Percentiles rank a stretch among this genome's conserved stretches.
These are phyloP conservation scores for Catharus ustulatus DNA, from an alignment of 2,797 vertebrate species.

Conservation along the genomic window DNA sequence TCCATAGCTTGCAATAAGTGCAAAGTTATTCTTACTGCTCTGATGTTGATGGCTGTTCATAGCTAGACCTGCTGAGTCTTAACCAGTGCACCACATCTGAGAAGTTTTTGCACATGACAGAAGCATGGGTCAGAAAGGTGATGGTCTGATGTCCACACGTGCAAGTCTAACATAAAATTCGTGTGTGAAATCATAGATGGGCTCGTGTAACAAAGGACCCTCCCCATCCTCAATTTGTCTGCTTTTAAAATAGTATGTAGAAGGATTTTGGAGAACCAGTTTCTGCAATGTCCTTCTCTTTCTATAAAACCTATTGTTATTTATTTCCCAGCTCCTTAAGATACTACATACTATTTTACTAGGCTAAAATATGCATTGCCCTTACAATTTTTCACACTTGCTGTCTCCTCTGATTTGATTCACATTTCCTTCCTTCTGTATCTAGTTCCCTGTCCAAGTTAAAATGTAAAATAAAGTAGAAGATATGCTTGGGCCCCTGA, in stretches of 20 bases:
- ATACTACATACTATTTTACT: neutral
- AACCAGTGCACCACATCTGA: neutral
- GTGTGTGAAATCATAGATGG: neutral
- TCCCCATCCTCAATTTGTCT: neutral
- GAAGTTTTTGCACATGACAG: neutral
- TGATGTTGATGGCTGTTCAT: neutral
- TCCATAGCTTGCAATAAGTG: neutral
- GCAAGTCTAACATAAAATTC: neutral
- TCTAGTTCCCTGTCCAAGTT: neutral
- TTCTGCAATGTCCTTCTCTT: neutral
- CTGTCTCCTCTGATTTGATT: conserved; percentile 11
- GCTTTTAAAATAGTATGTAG: neutral
- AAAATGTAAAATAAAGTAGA: conserved; percentile 31
- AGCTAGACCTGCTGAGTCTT: neutral
- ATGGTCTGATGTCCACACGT: neutral
- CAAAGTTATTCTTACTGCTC: neutral
- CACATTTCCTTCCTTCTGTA: neutral
- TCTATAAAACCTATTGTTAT: neutral
- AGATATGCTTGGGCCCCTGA: conserved; percentile 9
- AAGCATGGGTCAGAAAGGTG: neutral
- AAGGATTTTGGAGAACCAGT: neutral
- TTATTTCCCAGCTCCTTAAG: conserved; percentile 1
- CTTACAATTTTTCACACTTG: neutral
- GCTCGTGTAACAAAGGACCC: accelerated
- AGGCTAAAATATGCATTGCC: neutral